Conservation (phyloP, 2,797 vertebrate species). For the Carduelis carduelis region DNA sequence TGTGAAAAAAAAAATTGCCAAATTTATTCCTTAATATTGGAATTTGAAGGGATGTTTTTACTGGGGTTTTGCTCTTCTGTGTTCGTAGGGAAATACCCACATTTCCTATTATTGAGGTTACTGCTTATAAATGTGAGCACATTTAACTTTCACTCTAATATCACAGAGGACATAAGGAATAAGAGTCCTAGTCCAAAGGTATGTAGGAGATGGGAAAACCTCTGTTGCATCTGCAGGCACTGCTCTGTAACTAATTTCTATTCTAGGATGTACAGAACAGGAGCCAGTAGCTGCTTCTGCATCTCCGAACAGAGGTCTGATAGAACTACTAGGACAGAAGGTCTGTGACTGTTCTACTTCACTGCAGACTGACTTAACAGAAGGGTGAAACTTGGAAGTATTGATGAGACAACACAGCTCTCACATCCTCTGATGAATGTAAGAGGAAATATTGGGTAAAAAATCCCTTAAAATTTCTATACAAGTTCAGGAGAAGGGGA, state of each 20-base stretch:
- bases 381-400: background rate
- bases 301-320: background rate
- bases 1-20: background rate
- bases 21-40: background rate
- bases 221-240: background rate
- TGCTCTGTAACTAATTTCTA: background rate
- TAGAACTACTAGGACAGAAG: background rate
- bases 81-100: background rate
- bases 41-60: background rate
- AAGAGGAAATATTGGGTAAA: background rate
- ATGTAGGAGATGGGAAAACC: background rate
- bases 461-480: background rate
- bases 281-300: background rate
- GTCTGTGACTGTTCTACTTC: background rate
- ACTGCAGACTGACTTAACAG: background rate
- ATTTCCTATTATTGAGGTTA: background rate
- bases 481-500: background rate
- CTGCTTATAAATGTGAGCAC: background rate
- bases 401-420: background rate
- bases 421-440: background rate
- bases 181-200: background rate
- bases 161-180: background rate
- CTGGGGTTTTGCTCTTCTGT: background rate
- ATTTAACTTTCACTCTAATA: background rate
- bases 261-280: background rate